Evolutionary conservation across 2,888 invertebrate genomes (phyloP), one percentile per base, ranked within the genome.

Genomic region (Tetragnatha montana): DNA sequence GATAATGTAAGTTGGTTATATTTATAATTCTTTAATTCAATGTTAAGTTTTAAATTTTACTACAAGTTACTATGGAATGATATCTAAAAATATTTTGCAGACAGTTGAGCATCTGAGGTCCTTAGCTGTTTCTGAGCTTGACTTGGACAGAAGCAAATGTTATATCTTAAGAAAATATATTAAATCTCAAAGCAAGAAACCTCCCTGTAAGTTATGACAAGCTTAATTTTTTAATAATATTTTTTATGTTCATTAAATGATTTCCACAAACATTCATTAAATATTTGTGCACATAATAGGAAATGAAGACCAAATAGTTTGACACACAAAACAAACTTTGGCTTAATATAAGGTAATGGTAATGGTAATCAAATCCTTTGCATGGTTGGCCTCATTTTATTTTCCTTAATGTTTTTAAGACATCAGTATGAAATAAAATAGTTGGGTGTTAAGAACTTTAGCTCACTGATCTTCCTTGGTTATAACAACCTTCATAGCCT

Each of bases 101-200:
- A 84, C 70, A 70, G 73, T 91, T 87, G 83, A 89, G 84, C 21
- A 87, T n/a, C 70, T 91, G 17, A 89, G 82, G 71, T 50, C 76
- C 0, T 50, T 87, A 22, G 89, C 87, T 47, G 86, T 81, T 10
- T 83, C 81, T 10, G 50, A 87, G 75, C 73, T 91, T 7, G 70
- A 78, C 47, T 84, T 91, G 22, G 80, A 89, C 50, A 51, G n/a
- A 12, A 78, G 49, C 47, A 21, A 71, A 69, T 71, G 49, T n/a
- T 91, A 78, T 69, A 49, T 89, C 21, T 71, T 91, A 19, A 79
- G 91, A 17, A 91, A 91, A 74, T 84, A 76, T 8, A 35, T 82
- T n/a, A 81, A 87, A 68, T 70, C 35, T 78, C 87, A 86, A 35
- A 81, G 49, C 51, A 89, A 69, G 75, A 89, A 76, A 68, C 88